Evolutionary conservation across 1,140 invertebrate species (phyloP).

Genomic region (Stegodyphus mimosarum): DNA sequence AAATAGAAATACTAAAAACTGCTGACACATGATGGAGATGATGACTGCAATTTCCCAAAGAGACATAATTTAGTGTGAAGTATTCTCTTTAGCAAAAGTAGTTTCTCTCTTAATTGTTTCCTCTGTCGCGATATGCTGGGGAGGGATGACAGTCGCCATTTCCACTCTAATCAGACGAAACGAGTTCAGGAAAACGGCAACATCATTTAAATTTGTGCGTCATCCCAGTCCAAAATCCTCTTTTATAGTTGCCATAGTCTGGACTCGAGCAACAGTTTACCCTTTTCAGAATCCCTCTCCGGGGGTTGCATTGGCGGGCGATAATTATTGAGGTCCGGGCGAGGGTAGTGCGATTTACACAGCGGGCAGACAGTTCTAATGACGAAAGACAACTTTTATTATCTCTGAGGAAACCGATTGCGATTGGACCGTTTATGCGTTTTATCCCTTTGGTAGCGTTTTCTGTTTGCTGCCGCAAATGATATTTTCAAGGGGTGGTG

Average conservation of each 20-base stretch:
- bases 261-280: slow-evolving; percentile 23
- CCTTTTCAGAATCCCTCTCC: neutral
- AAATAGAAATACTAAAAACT: too few relatives aligned
- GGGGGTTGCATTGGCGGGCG: neutral
- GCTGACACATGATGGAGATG: too few relatives aligned
- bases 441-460: slow-evolving; percentile 38
- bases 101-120: too few relatives aligned
- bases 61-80: too few relatives aligned
- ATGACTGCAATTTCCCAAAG: too few relatives aligned
- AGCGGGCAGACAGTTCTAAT: slow-evolving; percentile 28
- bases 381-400: slow-evolving; percentile 44
- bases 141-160: neutral
- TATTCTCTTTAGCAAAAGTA: too few relatives aligned
- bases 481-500: neutral
- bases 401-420: slow-evolving; percentile 42
- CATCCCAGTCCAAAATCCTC: slow-evolving; percentile 16
- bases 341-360: slow-evolving; percentile 17
- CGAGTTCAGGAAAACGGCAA: slow-evolving; percentile 14
- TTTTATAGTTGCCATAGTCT: neutral
- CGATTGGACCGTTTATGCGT: slow-evolving; percentile 29
- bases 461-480: slow-evolving; percentile 16
- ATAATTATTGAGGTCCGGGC: slow-evolving; percentile 33
- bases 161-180: slow-evolving; percentile 25
- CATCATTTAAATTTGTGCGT: slow-evolving; percentile 48
- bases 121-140: too few relatives aligned